Conservation (phyloP, 2,888 invertebrate genomes). For the Nemotelus nigrinus region DNA sequence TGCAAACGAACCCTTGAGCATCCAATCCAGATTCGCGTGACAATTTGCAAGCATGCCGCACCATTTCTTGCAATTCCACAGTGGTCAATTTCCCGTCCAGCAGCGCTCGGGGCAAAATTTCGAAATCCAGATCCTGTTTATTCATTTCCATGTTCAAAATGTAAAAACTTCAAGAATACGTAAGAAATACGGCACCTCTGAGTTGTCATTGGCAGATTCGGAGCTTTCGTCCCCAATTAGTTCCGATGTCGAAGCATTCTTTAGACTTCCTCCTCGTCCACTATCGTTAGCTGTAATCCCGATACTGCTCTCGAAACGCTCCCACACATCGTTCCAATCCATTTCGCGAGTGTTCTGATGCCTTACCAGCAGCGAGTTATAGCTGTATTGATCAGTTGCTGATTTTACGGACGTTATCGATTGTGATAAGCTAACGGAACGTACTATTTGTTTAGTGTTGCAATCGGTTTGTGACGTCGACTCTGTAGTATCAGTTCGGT, state of each 20-base stretch:
- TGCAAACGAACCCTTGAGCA: conserved; percentile 87
- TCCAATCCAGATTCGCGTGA: conserved; percentile 85
- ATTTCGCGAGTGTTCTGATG: conserved; percentile 60
- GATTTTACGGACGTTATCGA: conserved; percentile 58
- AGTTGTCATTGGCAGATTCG: too few species aligned
- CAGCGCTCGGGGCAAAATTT: conserved; percentile 68
- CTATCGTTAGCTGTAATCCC: conserved; percentile 26
- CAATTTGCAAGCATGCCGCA: conserved; percentile 73
- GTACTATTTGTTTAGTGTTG: conserved; percentile 50
- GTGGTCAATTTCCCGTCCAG: conserved; percentile 67
- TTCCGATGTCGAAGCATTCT: not conserved
- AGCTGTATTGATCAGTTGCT: conserved; percentile 60
- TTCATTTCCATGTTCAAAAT: conserved; percentile 53
- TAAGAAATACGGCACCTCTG: too few species aligned
- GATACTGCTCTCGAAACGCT: conserved; percentile 60
- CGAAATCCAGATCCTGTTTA: conserved; percentile 68
- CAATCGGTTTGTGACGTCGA: conserved; percentile 43
- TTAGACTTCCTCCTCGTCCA: not conserved
- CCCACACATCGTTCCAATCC: conserved; percentile 70
- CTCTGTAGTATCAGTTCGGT: not conserved
- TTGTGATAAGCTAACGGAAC: conserved; percentile 60
- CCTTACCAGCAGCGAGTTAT: conserved; percentile 61
- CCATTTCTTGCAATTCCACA: conserved; percentile 70
- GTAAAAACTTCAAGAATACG: not conserved
- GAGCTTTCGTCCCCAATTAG: too few species aligned